These are phyloP conservation scores for Kradibia gibbosae DNA, from an alignment of 1,140 invertebrate genomes.

Conservation along the genomic window DNA sequence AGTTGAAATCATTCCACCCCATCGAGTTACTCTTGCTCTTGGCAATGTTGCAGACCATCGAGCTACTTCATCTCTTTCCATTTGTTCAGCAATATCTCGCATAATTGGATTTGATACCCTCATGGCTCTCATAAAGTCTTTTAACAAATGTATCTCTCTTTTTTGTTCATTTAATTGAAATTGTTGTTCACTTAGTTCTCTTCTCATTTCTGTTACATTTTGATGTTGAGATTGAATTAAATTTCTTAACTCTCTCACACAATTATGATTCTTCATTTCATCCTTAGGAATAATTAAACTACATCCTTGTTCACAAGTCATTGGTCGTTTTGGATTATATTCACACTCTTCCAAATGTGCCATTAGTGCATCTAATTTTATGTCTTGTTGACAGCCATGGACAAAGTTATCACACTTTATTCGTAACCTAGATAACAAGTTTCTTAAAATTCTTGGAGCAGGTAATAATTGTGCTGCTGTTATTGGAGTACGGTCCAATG, in stretches of 20 bases:
- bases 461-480: constrained; percentile 89
- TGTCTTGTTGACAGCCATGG: constrained; percentile 87
- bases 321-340: constrained; percentile 93
- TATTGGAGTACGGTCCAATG: constrained; percentile 91
- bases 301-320: constrained; percentile 93
- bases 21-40: constrained; percentile 90
- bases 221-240: constrained; percentile 90
- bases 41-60: constrained; percentile 90
- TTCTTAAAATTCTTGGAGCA: constrained; percentile 92
- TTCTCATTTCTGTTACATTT: constrained; percentile 88
- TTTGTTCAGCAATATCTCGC: constrained; percentile 90
- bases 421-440: constrained; percentile 88
- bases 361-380: constrained; percentile 89
- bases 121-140: constrained; percentile 94
- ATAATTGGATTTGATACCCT: constrained; percentile 90
- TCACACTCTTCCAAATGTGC: constrained; percentile 93
- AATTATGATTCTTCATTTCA: constrained; percentile 95
- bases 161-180: constrained; percentile 91
- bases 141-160: constrained; percentile 88
- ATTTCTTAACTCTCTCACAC: constrained; percentile 87
- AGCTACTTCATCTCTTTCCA: constrained; percentile 94
- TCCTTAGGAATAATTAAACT: constrained; percentile 95
- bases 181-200: constrained; percentile 88
- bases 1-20: constrained; percentile 98
- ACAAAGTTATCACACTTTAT: constrained; percentile 92